Base-by-base conservation (phyloP, 2,113 vertebrate species). In the Strix uralensis region DNA sequence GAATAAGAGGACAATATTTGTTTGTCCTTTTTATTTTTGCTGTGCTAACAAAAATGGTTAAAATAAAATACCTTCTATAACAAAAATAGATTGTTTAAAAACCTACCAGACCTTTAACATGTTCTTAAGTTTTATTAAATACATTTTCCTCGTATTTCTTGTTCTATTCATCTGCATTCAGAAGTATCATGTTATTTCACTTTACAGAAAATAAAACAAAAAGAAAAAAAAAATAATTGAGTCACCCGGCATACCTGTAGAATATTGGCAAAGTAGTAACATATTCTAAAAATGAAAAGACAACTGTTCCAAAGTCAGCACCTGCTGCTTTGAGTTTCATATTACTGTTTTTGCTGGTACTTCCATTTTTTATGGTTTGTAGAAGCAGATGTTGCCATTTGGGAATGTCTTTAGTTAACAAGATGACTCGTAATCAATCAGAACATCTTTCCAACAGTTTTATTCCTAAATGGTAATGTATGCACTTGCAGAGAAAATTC, bases 321-420 rank as follows among this genome's bases (percentile, higher is more conserved):
- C 95, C 96, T 97, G 86, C 94, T 98, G 58, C 73, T 94, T 86
- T 75, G 93, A 78, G 78, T 92, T 94, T 92, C 86, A 55, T 49
- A 91, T 63, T 72, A 93, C 82, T 95, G 92, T 79, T 96, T 98
- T 97, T 96, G 85, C 71, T 80, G 77, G 85, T 90, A 85, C 70
- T 96, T 94, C 74, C 55, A 89, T 91, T 97, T 97, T 94, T 97
- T 90, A 96, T 82, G 81, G 93, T 97, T 97, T 97, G 92, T 88
- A 38, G 32, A 96, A 97, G 90, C 96, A 95, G 80, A 97, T 88
- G 92, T 92, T 91, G 91, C 72, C 71, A 73, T 94, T 97, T 97
- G 94, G 88, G 95, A 97, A 96, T 71, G 87, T 85, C 92, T 96
- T 88, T 81, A 93, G 94, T 95, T 97, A 98, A 93, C 75, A 94